Evolutionary conservation across 2,888 invertebrate genomes (phyloP).

Genomic region (Xestoiulus laeticollis): DNA sequence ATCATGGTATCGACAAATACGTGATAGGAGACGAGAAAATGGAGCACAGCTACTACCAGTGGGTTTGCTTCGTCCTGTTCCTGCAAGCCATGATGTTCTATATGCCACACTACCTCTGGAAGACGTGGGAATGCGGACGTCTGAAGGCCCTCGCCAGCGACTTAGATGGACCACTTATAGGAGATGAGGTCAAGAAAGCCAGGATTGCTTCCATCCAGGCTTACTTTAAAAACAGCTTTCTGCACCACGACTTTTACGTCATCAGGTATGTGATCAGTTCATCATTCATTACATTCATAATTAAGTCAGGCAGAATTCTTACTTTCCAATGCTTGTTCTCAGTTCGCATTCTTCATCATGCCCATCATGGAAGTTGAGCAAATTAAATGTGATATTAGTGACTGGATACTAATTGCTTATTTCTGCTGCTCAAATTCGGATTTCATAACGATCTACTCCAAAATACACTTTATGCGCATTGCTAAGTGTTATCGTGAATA

Average conservation of each 20-base stretch:
- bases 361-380: no score
- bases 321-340: no score
- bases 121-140: conserved; percentile 61
- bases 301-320: no score
- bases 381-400: no score
- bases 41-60: conserved; percentile 59
- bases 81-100: conserved; percentile 68
- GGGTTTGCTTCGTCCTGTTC: conserved; percentile 60
- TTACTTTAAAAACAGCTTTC: conserved; percentile 41
- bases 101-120: conserved; percentile 54
- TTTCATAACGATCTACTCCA: no score
- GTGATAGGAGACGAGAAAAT: conserved; percentile 49
- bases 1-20: conserved; percentile 57
- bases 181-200: conserved; percentile 62
- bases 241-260: conserved; percentile 69
- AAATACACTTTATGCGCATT: no score
- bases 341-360: no score
- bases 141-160: conserved; percentile 75
- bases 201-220: conserved; percentile 40
- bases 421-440: no score
- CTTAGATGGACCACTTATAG: conserved; percentile 49
- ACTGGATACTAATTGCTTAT: no score
- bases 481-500: no score
- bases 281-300: no score
- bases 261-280: background rate